Percentiles rank a stretch among this genome's conserved stretches.
These are phyloP conservation scores for Poliocrania exsul DNA, from an alignment of 2,797 vertebrate species.

Conservation along the genomic window DNA sequence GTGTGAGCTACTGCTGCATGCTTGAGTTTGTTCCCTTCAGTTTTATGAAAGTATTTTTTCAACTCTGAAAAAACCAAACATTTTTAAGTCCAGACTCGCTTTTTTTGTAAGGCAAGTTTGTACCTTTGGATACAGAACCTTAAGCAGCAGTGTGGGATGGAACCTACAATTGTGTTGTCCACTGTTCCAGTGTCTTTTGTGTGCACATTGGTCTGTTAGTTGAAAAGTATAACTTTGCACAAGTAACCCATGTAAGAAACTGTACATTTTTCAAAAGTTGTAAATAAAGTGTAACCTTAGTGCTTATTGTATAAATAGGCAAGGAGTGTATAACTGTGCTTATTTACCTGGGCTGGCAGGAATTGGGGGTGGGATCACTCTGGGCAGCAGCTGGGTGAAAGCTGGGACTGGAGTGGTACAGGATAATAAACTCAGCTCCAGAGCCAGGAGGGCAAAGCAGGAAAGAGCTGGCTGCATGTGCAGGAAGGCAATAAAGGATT, in stretches of 20 bases:
- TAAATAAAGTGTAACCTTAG: slow-evolving; percentile 93
- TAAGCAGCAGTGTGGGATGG: slow-evolving; percentile 71
- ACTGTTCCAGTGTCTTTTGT: slow-evolving; percentile 73
- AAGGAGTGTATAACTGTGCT: slow-evolving; percentile 18
- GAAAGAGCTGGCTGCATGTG: too few relatives aligned
- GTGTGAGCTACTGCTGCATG: slow-evolving; percentile 68
- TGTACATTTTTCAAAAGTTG: slow-evolving; percentile 95
- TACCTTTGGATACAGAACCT: slow-evolving; percentile 68
- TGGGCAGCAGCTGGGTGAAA: neutral
- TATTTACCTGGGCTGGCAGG: neutral
- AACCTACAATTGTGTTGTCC: slow-evolving; percentile 72
- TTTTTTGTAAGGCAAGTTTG: slow-evolving; percentile 64
- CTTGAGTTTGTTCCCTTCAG: slow-evolving; percentile 58
- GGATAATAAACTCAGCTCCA: neutral
- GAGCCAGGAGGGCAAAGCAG: neutral
- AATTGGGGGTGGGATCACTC: rapidly evolving
- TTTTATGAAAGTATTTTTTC: slow-evolving; percentile 58
- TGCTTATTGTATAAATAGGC: slow-evolving; percentile 76
- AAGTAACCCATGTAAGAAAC: slow-evolving; percentile 98
- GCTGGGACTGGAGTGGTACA: neutral
- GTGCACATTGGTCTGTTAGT: slow-evolving; percentile 76
- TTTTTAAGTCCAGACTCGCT: slow-evolving; percentile 39
- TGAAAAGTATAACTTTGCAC: slow-evolving; percentile 87
- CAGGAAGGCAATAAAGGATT: neutral
- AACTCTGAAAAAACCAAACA: slow-evolving; percentile 9